phyloP scores from a whole-genome alignment of 2,888 invertebrate species.

The Perizoma affinitatum region DNA sequence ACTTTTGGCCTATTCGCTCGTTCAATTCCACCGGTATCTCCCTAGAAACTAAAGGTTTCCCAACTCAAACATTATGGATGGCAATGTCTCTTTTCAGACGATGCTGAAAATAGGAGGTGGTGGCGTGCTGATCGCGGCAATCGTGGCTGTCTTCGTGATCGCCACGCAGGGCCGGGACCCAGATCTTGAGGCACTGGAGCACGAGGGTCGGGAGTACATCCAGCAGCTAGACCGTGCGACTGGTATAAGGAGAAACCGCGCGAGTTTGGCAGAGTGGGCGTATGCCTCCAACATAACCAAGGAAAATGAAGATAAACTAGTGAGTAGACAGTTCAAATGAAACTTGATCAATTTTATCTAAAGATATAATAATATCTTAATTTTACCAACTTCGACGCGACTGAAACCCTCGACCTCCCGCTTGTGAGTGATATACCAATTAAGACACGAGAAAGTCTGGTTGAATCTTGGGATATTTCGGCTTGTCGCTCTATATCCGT shows the following conservation, averaged over 20 bases:
- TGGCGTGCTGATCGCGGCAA: conserved; percentile 72
- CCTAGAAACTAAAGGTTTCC: no score
- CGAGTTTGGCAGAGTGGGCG: conserved; percentile 87
- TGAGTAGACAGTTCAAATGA: conserved; percentile 37
- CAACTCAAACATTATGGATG: background rate
- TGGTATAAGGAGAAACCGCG: conserved; percentile 84
- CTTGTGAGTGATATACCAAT: no score
- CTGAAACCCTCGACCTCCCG: no score
- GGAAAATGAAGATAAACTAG: conserved; percentile 82
- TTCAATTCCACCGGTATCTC: no score
- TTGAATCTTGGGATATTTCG: no score
- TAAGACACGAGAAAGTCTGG: no score
- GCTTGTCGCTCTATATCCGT: no score
- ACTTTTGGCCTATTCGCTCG: no score
- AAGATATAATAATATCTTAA: no score
- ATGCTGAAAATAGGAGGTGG: conserved; percentile 80
- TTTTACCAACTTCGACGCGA: no score
- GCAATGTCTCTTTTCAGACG: conserved; percentile 56
- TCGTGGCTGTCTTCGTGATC: conserved; percentile 77
- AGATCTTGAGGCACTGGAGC: conserved; percentile 81
- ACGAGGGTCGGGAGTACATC: conserved; percentile 85
- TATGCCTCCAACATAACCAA: conserved; percentile 91
- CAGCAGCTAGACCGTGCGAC: conserved; percentile 84
- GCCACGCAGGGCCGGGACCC: conserved; percentile 81
- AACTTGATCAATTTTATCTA: no score